Evolutionary conservation across 2,797 vertebrate species (phyloP).

Genomic region (Meda fulgida): DNA sequence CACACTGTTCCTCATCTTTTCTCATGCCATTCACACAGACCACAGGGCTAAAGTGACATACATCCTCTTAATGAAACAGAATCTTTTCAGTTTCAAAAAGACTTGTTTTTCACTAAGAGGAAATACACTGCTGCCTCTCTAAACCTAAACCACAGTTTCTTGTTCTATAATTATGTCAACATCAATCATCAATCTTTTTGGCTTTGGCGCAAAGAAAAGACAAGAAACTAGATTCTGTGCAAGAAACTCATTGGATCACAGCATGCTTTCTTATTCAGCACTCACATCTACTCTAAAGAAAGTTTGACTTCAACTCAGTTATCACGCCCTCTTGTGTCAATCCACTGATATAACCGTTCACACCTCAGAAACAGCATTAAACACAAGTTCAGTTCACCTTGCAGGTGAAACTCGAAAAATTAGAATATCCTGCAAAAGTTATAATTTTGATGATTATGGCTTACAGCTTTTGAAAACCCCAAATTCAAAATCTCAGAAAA

Average conservation of each 20-base stretch:
- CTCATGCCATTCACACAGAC: conserved; percentile 15
- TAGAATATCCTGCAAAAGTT: no score
- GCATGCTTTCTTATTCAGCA: background rate
- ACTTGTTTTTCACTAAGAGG: background rate
- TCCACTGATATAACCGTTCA: conserved; percentile 35
- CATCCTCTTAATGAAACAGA: conserved; percentile 28
- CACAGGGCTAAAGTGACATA: background rate
- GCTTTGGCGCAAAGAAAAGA: background rate
- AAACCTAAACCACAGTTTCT: conserved; percentile 3
- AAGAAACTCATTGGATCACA: background rate
- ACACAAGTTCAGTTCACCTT: background rate
- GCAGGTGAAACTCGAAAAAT: no score
- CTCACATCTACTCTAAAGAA: background rate
- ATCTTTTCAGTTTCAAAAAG: conserved; percentile 8
- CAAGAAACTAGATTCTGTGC: background rate
- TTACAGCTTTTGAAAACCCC: no score
- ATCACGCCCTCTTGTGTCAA: conserved; percentile 65
- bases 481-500: no score
- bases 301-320: conserved; percentile 34
- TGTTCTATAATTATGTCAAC: background rate
- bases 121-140: conserved; percentile 3
- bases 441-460: no score
- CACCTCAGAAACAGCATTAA: background rate
- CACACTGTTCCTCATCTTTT: conserved; percentile 23
- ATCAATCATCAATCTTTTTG: background rate